Evolutionary conservation across 1,140 invertebrate genomes (phyloP), one percentile per base, ranked within the genome.

Genomic region (Caenorhabditis remanei): DNA sequence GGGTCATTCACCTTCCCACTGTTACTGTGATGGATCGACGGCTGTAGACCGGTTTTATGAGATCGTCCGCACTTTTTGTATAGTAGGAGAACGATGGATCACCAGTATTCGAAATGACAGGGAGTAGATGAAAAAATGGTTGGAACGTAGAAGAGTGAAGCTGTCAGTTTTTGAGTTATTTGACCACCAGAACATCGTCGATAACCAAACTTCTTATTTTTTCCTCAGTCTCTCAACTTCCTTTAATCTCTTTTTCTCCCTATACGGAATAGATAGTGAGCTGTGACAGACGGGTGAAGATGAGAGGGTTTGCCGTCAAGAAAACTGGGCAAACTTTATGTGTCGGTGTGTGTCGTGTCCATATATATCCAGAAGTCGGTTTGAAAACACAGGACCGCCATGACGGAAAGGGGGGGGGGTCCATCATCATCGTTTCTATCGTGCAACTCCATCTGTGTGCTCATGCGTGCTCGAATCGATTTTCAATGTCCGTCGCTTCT

Each of bases 371-470:
- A 71, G 65, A 43, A 43, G 40, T 43, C 40, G 71, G 71, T n/a
- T 48, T 32, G 46, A 79, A 79, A 79, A 79, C 71, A 79, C 71
- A 79, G 71, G 71, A 50, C 46, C 46, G 46, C 46, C 21, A 14
- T 16, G 3, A 53, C 13, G 11, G 50, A 53, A 53, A 53, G 50
- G 46, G 21, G 46, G 19, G 13, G 24, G n/a, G 71, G 71, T 50
- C 40, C 32, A 43, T 53, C 71, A 75, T 75, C 67, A 79, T 79
- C 71, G 71, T 79, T 79, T 79, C 71, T 79, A 79, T 79, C 71
- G 71, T 50, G 71, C 71, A 79, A 79, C 71, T 79, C 71, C 71
- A 79, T 79, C 71, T 79, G 71, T 79, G 71, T 79, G 71, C 71
- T 79, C 71, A 79, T 79, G 71, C 71, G 71, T 79, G 71, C 46